Base-by-base conservation (phyloP, 2,888 invertebrate genomes). In the Caradrina kadenii region DNA sequence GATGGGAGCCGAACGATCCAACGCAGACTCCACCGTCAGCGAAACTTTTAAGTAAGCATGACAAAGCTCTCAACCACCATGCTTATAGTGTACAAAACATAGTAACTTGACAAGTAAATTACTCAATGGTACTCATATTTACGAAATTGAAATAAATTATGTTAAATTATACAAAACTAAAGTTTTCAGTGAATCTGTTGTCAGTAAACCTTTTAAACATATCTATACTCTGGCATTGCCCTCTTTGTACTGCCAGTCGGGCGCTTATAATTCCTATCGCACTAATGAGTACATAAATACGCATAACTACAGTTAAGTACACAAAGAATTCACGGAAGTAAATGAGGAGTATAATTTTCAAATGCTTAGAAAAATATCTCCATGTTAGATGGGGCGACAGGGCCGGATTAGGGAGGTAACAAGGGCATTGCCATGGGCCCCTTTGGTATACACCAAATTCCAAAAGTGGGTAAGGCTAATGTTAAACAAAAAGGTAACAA, bases 301-400 rank as follows among this genome's bases (percentile, higher is more conserved):
- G 68, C 64, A 63, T 82, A 82, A 58, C 59, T 49, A 64, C 50
- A 65, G 52, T 54, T 68, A 68, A 82, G 31, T 64, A 53, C 22
- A 82, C 63, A 73, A 68, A 79, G 79, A 79, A 79, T 64, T 79
- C 60, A 26, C 54, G 79, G 79, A 79, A 79, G 67, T 72, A 15
- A 65, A 0, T n/a, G 19, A 66, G 39, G 6, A 63, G 65, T 65
- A 71, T 56, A 8, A 48, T 79, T 79, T 60, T 48, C 5, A 81
- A 81, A 72, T 66, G 50, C 59, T 78, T 50, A 56, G 55, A 71
- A 65, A 76, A 78, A 70, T 76, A 69, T 69, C 26, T 64, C 13
- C 21, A 50, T 54, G 22, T 26, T 55, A 21, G 13, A 54, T 63
- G 35, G 49, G 31, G 5, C 6, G 15, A 31, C 62, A 80, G 68